Percentiles rank a stretch among this genome's conserved stretches.
These are phyloP conservation scores for Meandrusa payeni DNA, from an alignment of 2,888 invertebrate genomes.

Conservation along the genomic window DNA sequence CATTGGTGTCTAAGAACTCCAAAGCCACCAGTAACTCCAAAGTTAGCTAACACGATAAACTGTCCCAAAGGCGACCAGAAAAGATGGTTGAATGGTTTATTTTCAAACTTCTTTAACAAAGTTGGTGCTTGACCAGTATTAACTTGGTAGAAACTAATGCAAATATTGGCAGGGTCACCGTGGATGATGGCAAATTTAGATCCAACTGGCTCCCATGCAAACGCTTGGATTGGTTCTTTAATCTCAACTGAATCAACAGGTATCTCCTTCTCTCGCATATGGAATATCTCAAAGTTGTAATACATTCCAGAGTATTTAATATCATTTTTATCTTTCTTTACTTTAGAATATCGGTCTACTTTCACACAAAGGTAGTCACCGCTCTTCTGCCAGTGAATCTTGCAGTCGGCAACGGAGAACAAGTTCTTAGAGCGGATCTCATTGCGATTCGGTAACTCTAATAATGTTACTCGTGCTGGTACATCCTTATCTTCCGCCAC, in stretches of 20 bases:
- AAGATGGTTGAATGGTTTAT: conserved; percentile 93
- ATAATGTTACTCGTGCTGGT: conserved; percentile 95
- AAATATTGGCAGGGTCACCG: conserved; percentile 91
- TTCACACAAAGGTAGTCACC: conserved; percentile 99
- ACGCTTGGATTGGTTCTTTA: conserved; percentile 94
- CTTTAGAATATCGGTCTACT: conserved; percentile 88
- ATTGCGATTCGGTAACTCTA: conserved; percentile 94
- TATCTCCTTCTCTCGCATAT: conserved; percentile 98
- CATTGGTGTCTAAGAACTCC: conserved; percentile 97
- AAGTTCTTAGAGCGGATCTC: conserved; percentile 96
- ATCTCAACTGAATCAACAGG: conserved; percentile 99
- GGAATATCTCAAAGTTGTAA: conserved; percentile 99
- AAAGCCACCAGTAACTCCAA: conserved; percentile 92
- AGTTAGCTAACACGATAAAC: conserved; percentile 95
- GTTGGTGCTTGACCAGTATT: conserved; percentile 94
- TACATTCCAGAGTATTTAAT: conserved; percentile 98
- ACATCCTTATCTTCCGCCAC: conserved; percentile 98
- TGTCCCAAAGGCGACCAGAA: conserved; percentile 98
- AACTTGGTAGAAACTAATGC: conserved; percentile 94
- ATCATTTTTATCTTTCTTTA: conserved; percentile 96
- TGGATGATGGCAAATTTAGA: conserved; percentile 98
- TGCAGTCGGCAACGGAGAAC: conserved; percentile 98
- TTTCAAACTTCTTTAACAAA: conserved; percentile 92
- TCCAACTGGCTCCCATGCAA: conserved; percentile 99
- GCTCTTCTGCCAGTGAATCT: conserved; percentile 99